These are phyloP conservation scores for Daboia siamensis DNA, from an alignment of 2,113 vertebrate genomes.

Conservation along the genomic window DNA sequence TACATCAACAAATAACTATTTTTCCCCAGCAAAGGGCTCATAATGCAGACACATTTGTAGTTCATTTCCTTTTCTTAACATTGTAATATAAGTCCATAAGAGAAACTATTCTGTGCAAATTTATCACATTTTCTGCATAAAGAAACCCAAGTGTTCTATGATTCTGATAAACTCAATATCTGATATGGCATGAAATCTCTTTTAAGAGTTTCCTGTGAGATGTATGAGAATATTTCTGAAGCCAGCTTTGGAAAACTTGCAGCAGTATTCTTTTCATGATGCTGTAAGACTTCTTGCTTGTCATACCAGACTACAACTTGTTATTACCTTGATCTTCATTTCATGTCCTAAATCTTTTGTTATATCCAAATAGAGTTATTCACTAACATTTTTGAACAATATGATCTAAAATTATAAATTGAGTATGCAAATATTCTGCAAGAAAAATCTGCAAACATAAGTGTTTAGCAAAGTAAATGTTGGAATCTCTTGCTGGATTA, in stretches of 20 bases:
- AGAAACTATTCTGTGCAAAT: background rate
- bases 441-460: background rate
- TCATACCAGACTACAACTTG: background rate
- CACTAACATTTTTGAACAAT: background rate
- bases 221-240: background rate
- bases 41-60: background rate
- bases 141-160: background rate
- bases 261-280: background rate
- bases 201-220: background rate
- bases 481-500: conserved; percentile 70
- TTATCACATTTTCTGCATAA: background rate
- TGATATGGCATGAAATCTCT: background rate
- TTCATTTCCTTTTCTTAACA: background rate
- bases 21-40: background rate
- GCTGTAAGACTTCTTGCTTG: background rate
- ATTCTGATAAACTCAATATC: background rate
- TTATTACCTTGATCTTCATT: background rate
- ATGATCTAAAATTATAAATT: background rate
- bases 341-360: background rate
- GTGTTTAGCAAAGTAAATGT: conserved; percentile 45
- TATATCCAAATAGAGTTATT: background rate
- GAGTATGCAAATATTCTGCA: background rate
- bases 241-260: background rate
- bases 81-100: background rate
- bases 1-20: background rate